Percentiles rank a stretch among this genome's conserved stretches.
phyloP scores from a whole-genome alignment of 2,888 invertebrate species.

The Linyphia triangularis region DNA sequence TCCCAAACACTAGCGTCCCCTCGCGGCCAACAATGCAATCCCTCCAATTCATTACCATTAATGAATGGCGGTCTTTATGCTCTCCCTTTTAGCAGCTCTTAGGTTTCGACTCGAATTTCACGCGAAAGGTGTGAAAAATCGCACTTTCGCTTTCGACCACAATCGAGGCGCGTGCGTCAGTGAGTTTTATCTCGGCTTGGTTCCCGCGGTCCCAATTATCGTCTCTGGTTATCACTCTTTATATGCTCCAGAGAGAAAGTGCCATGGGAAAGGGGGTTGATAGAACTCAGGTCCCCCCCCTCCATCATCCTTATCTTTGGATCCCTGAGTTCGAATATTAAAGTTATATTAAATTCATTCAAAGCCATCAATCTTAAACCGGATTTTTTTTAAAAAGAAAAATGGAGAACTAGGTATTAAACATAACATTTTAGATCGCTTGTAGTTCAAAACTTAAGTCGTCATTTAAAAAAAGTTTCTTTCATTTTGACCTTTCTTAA shows the following conservation, averaged over 20 bases:
- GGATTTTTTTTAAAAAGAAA: too few species aligned
- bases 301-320: too few species aligned
- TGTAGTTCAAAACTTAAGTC: too few species aligned
- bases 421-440: too few species aligned
- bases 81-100: not conserved
- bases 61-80: slow-evolving; percentile 25
- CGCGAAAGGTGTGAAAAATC: slow-evolving; percentile 60
- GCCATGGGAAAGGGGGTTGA: slow-evolving; percentile 49
- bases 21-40: slow-evolving; percentile 17
- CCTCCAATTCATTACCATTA: slow-evolving; percentile 69
- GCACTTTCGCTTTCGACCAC: slow-evolving; percentile 21
- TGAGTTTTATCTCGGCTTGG: slow-evolving; percentile 15
- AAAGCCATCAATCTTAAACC: too few species aligned
- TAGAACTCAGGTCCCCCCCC: not conserved
- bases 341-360: too few species aligned
- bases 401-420: too few species aligned
- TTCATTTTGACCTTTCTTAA: too few species aligned
- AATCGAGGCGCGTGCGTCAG: slow-evolving; percentile 23
- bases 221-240: slow-evolving; percentile 57
- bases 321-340: too few species aligned
- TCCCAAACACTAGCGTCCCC: slow-evolving; percentile 17
- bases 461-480: too few species aligned
- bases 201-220: slow-evolving; percentile 65
- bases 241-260: slow-evolving; percentile 15
- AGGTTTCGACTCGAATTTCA: slow-evolving; percentile 47